Evolutionary conservation across 23 tunicate species (phyloP).

Genomic region (Clavelina lepadiformis): DNA sequence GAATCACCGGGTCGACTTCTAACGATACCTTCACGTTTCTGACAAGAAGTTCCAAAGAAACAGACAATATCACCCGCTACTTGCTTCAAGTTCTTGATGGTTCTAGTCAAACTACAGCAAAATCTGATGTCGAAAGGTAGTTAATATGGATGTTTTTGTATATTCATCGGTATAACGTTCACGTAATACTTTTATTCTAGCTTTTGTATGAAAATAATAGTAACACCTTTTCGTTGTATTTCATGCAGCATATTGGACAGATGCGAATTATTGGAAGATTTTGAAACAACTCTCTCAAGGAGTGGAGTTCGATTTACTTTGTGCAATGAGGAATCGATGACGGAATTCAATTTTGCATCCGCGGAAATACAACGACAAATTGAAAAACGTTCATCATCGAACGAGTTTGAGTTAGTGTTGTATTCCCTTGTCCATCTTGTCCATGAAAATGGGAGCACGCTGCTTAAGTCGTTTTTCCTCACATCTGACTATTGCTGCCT

Average conservation of each 20-base stretch:
- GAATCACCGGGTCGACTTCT: slow-evolving; percentile 20
- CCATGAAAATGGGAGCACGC: not conserved
- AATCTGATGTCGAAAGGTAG: no score
- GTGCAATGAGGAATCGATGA: slow-evolving; percentile 22
- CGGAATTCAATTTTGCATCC: slow-evolving; percentile 19
- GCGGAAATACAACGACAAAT: not conserved
- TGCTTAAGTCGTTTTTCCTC: not conserved
- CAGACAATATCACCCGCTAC: not conserved
- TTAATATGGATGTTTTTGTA: no score
- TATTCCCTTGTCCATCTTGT: slow-evolving; percentile 3
- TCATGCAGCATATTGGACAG: no score
- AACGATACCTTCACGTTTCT: slow-evolving; percentile 2
- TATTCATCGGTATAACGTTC: no score
- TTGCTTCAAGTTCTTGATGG: not conserved
- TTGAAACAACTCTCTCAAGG: not conserved
- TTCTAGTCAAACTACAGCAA: no score
- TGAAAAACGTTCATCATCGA: not conserved
- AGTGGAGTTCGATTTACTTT: not conserved
- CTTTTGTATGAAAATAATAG: no score
- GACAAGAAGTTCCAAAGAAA: slow-evolving; percentile 3
- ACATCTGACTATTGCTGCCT: slow-evolving; percentile 14
- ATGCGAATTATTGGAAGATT: no score
- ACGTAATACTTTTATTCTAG: no score
- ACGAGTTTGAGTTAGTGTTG: not conserved
- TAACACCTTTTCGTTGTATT: no score